Base-by-base conservation (phyloP, 35 echinoderm and acorn worm species). In the Chiridota heheva region DNA sequence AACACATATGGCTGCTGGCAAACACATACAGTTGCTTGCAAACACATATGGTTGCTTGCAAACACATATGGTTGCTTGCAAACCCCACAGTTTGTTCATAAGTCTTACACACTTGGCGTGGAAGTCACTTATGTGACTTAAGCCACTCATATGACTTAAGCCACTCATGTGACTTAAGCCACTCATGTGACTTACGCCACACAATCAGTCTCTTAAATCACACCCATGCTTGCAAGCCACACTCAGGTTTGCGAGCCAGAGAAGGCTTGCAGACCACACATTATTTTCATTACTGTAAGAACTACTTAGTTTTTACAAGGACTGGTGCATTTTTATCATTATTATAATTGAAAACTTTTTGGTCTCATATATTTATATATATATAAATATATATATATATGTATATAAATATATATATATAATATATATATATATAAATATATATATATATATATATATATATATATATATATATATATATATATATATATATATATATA, bases 401-500 rank as follows among this genome's bases (percentile, higher is more conserved):
- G 47, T 51, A 51, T 51, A 51, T 51, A 51, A 12, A 51, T 51
- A 5, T 60, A 60, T 60, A 60, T 5, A 60, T 20, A 60, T n/a
- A 26, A 60, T 60, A 4, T 5, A 60, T 60, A 18, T 60, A 5
- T 60, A 60, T 60, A 51, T 60, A 60, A 26, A 60, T 4, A 18
- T 30, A 60, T 60, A 60, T 60, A 3, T 60, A 4, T 5, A 6
- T 26, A 26, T 35, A 65, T 31, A 35, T 29, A 13, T 13, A 12
- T 10, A 35, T 7, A 35, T 35, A 28, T 28, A 28, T 65, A 31
- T 65, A 29, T 31, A 36, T 65, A 6, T 65, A 29, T 60, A 18
- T 60, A 51, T 30, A 60, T 60, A 60, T 60, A 60, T 60, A 20
- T 60, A 26, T 4, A 10, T 5, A 65, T 65, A 65, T 18, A 65